Evolutionary conservation across 2,113 vertebrate species (phyloP).

Genomic region (Clarias batrachus): DNA sequence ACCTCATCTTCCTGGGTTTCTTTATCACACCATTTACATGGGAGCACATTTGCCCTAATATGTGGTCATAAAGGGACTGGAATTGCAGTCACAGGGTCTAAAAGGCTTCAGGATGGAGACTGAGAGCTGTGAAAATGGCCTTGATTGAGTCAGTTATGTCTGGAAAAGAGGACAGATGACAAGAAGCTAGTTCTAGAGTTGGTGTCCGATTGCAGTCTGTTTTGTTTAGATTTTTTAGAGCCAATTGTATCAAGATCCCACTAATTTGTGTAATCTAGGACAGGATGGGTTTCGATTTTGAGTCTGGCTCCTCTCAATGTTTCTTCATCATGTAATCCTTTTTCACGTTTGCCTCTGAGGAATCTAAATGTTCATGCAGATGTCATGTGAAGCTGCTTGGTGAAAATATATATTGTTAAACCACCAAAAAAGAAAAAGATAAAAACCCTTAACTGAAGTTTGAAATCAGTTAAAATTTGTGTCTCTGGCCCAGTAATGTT

Average conservation of each 20-base stretch:
- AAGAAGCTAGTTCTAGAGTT: not conserved
- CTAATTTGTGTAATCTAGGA: not conserved
- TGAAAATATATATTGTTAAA: not conserved
- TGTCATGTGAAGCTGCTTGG: not conserved
- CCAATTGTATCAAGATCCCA: not conserved
- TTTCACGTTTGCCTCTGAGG: not conserved
- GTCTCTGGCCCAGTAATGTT: not conserved
- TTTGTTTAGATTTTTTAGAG: not conserved
- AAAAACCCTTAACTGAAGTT: not conserved
- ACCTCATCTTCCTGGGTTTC: constrained; percentile 44
- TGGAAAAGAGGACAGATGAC: not conserved
- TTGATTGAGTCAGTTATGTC: not conserved
- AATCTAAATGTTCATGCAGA: not conserved
- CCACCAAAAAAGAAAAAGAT: not conserved
- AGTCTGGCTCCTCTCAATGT: not conserved
- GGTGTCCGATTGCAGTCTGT: not conserved
- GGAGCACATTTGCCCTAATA: constrained; percentile 56
- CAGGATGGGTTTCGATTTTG: not conserved
- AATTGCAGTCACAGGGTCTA: constrained; percentile 57
- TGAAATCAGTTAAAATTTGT: not conserved
- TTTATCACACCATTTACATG: constrained; percentile 53
- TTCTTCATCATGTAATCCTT: not conserved
- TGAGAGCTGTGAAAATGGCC: constrained; percentile 42
- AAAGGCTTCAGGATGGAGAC: constrained; percentile 58
- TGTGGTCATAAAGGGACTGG: constrained; percentile 63